Percentiles rank a stretch among this genome's conserved stretches.
Conservation (phyloP, 2,113 vertebrate species). For the Nycticryphes semicollaris region DNA sequence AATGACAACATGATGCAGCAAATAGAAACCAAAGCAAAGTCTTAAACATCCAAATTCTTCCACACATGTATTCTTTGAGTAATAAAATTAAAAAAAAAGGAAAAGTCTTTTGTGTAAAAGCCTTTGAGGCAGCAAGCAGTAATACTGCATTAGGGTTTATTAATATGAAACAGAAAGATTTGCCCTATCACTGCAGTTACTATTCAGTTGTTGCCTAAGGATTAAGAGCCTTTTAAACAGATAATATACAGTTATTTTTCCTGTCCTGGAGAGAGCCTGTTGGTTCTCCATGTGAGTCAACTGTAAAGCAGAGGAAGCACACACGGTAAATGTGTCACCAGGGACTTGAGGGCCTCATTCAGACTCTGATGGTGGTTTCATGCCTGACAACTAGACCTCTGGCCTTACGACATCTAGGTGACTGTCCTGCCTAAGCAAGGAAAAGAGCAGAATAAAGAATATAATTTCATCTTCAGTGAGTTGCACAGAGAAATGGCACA, state of each 20-base stretch:
- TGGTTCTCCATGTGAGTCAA: neutral
- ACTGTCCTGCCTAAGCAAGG: neutral
- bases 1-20: neutral
- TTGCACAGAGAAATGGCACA: neutral
- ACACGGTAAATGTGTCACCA: neutral
- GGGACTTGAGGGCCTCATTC: neutral
- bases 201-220: constrained; percentile 6
- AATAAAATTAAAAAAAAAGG: neutral
- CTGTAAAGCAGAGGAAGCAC: neutral
- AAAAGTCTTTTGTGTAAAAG: neutral
- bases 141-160: neutral
- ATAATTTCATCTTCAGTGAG: neutral
- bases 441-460: neutral
- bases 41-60: neutral
- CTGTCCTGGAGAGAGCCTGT: neutral
- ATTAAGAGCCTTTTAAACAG: constrained; percentile 36
- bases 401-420: neutral
- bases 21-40: neutral
- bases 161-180: constrained; percentile 4
- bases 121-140: neutral
- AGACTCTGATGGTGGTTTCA: neutral
- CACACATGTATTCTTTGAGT: neutral
- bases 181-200: neutral
- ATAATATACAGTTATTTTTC: constrained; percentile 27
- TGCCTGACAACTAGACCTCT: neutral